Percentiles rank a stretch among this genome's conserved stretches.
These are phyloP conservation scores for Atrichornis clamosus DNA, from an alignment of 2,113 vertebrate genomes.

Conservation along the genomic window DNA sequence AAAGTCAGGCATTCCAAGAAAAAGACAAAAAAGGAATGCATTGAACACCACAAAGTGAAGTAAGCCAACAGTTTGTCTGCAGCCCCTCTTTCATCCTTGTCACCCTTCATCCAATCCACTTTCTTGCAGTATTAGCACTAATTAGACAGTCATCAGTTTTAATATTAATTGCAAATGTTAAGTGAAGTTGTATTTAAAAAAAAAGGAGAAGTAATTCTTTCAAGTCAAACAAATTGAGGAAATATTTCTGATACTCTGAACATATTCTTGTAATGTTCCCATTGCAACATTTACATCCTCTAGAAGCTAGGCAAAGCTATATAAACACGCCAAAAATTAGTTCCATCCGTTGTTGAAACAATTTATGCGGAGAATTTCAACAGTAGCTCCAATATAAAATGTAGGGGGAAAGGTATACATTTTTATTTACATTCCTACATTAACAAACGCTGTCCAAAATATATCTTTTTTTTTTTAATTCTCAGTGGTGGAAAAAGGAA, in stretches of 20 bases:
- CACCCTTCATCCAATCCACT: neutral
- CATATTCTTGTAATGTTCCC: neutral
- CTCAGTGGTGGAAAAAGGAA: neutral
- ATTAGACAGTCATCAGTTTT: neutral
- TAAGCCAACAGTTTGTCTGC: neutral
- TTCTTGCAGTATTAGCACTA: neutral
- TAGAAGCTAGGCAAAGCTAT: neutral
- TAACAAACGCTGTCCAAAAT: neutral
- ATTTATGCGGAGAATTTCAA: neutral
- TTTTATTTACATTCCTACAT: neutral
- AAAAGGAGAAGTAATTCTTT: neutral
- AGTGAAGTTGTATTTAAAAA: neutral
- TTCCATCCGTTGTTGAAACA: neutral
- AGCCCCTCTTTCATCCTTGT: neutral
- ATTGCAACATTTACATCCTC: neutral
- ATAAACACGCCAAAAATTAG: neutral
- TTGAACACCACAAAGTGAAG: neutral
- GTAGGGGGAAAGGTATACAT: accelerated
- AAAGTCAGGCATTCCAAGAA: neutral
- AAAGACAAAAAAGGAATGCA: neutral
- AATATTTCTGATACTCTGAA: neutral
- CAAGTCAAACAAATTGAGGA: neutral
- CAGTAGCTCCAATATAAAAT: neutral
- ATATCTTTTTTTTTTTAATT: neutral
- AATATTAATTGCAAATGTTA: neutral